Evolutionary conservation across 2,797 vertebrate species (phyloP).

Genomic region (Sebastes taczanowskii): DNA sequence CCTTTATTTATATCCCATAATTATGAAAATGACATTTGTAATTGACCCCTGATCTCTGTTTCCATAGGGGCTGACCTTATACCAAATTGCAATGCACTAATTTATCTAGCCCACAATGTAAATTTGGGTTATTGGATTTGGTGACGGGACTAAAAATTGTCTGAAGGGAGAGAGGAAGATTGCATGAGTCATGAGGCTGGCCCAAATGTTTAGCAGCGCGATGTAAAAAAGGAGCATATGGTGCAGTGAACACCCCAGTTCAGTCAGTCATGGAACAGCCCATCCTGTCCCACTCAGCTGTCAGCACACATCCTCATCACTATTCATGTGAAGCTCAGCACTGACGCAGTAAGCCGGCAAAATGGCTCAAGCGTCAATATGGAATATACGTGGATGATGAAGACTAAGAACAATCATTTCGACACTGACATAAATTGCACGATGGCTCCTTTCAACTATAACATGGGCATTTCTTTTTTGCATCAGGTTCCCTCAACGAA

Average conservation of each 20-base stretch:
- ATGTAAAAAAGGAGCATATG: conserved; percentile 67
- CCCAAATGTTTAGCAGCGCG: conserved; percentile 59
- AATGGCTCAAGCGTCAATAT: conserved; percentile 12
- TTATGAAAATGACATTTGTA: background rate
- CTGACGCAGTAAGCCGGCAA: conserved; percentile 35
- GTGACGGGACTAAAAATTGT: background rate
- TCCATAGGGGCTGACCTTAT: background rate
- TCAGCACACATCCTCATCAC: conserved; percentile 68
- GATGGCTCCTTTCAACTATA: background rate
- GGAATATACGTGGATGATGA: background rate
- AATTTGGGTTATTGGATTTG: conserved; percentile 3
- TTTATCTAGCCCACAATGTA: background rate
- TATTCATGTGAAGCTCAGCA: conserved; percentile 49
- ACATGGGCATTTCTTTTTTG: background rate
- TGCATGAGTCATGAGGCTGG: conserved; percentile 53
- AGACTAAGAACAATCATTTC: background rate
- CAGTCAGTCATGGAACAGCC: conserved; percentile 61
- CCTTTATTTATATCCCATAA: background rate
- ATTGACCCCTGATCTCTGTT: conserved; percentile 5
- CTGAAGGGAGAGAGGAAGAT: conserved; percentile 11
- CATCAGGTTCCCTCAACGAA: background rate
- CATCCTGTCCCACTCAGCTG: conserved; percentile 63
- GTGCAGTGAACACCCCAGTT: conserved; percentile 56
- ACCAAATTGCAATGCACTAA: background rate
- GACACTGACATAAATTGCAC: background rate